Evolutionary conservation across 2,888 invertebrate genomes (phyloP), one percentile per base, ranked within the genome.

Genomic region (Acanthoscelides obtectus): DNA sequence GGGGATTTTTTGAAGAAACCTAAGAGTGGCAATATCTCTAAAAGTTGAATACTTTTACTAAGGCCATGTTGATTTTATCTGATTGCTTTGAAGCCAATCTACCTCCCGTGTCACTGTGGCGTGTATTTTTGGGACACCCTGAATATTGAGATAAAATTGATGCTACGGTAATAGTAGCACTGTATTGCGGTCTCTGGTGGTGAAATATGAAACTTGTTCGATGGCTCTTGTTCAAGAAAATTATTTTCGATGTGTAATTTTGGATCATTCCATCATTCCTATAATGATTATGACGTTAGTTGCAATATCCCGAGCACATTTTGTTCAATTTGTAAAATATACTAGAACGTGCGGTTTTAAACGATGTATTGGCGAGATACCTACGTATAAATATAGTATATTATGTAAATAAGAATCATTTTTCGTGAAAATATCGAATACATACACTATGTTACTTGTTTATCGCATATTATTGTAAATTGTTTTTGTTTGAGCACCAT

Each of bases 401-500:
- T 68, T 68, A 45, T 64, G 27, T 22, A 67, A 67, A 22, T 22
- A 67, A 67, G 67, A 22, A 20, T 67, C 12, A 67, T 20, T 20
- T 67, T 22, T 67, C 25, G 22, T 67, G 22, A 22, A 22, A 67
- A 67, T 67, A 67, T 67, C 25, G 67, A 67, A 22, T 22, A 67
- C 25, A 67, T 69, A 63, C 21, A 76, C 74, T 73, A 77, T 74
- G 74, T 77, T 78, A 77, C 72, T 72, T 72, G 73, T 76, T 75
- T 77, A 77, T 74, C 74, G 76, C 74, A 73, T 72, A 73, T 77
- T 76, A 76, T 76, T 72, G 72, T 76, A 21, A 68, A 79, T 73
- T 77, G 65, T 72, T 72, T 79, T 78, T 77, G 75, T 78, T 78
- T 77, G 72, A 75, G 77, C 77, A 77, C 77, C 75, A 73, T 76